A percentile compares a stretch with the other conserved stretches of the same genome.
These are phyloP conservation scores for Ornithoptera priamus DNA, from an alignment of 2,888 invertebrate genomes.

Conservation along the genomic window DNA sequence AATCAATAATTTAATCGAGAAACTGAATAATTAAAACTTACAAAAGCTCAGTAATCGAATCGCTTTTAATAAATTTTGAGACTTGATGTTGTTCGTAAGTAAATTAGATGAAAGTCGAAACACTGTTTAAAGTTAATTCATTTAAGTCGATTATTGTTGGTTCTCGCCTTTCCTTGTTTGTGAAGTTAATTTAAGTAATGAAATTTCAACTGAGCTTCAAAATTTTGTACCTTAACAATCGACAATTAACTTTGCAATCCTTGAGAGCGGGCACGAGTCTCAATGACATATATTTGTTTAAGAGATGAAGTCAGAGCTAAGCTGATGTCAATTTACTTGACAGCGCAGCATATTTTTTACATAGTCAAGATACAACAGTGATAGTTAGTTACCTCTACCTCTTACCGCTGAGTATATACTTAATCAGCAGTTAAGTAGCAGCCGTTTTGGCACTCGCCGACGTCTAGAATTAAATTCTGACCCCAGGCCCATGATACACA, in stretches of 20 bases:
- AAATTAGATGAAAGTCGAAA: conserved; percentile 17
- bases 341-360: no score
- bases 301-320: no score
- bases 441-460: no score
- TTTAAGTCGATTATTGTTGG: conserved; percentile 17
- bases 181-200: background rate
- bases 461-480: background rate
- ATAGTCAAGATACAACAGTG: no score
- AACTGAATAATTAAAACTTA: background rate
- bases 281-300: no score
- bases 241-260: no score
- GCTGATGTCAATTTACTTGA: no score
- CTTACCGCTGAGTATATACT: no score
- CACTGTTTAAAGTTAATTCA: conserved; percentile 20
- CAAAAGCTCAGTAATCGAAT: conserved; percentile 5
- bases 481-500: background rate
- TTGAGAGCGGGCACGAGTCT: no score
- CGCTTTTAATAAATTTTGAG: conserved; percentile 6
- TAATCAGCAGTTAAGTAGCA: no score
- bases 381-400: no score
- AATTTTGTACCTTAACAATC: no score
- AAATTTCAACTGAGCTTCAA: background rate
- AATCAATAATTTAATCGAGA: background rate
- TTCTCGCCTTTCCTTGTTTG: conserved; percentile 4
- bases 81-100: conserved; percentile 12